Base-by-base conservation (phyloP, 37 sponge, comb jelly and placozoan genomes). In the Ianthella basta region DNA sequence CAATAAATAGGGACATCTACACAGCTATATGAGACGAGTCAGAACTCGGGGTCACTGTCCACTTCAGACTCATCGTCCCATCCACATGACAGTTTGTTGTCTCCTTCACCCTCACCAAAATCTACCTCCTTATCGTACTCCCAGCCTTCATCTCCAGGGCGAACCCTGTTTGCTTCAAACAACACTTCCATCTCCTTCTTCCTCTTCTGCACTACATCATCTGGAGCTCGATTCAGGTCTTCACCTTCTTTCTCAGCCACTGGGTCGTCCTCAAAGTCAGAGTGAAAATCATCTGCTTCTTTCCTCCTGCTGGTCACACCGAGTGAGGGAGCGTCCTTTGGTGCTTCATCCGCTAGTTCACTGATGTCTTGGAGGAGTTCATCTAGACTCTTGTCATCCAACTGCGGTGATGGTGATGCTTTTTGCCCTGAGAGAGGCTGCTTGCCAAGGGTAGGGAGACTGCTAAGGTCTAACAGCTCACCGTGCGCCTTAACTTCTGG, bases 51-150 rank as follows among this genome's bases (percentile, higher is more conserved):
- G 54, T 32, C 78, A 24, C 32, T 57, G 12, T 64, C 60, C 27
- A 83, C 78, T 29, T 80, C 85, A 65, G 70, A 70, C 50, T 44
- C 50, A 44, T 44, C 8, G 66, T 96, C 96, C 96, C 96, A 96
- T 12, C 94, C 94, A 88, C 92, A 88, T 61, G 85, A 88, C 44
- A 86, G 72, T 57, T 83, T 86, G 16, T 50, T 83, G 32, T 40
- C 82, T 44, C 3, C 50, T 10, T 44, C 50, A 44, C 50, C 8
- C 0, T 23, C 56, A 25, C 34, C 79, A 91, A 94, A 96, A 21
- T 93, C 96, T 50, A 88, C 83, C 36, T 96, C 92, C 34, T 86
- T 88, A 57, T 96, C 91, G 55, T 96, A 96, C 23, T 82, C 85
- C 73, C 82, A 96, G 0, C 59, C 91, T 24, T 84, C 74, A 53